Evolutionary conservation across 2,888 invertebrate species (phyloP).

Genomic region (Drosophila sordidula): DNA sequence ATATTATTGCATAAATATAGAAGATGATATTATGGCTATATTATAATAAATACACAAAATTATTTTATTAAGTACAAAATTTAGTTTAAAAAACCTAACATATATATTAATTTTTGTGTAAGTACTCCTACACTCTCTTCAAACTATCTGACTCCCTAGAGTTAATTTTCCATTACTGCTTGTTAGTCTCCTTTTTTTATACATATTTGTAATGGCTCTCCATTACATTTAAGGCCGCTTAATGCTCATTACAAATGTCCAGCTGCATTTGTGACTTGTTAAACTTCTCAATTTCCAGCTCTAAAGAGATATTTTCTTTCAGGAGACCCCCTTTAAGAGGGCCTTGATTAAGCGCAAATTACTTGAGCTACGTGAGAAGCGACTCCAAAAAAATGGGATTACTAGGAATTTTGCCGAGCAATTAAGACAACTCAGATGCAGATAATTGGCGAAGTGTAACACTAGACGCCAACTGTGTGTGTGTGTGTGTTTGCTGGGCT

Average conservation of each 20-base stretch:
- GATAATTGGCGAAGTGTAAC: constrained; percentile 60
- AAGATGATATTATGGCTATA: too few relatives aligned
- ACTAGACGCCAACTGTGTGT: constrained; percentile 33
- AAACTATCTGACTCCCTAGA: too few relatives aligned
- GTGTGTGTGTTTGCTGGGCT: constrained; percentile 17
- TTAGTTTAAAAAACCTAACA: too few relatives aligned
- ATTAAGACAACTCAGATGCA: constrained; percentile 53
- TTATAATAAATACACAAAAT: too few relatives aligned
- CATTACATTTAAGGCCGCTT: neutral
- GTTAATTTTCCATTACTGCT: neutral
- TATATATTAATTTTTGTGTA: too few relatives aligned
- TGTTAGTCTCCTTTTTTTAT: neutral
- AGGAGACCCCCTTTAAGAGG: constrained; percentile 17
- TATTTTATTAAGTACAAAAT: too few relatives aligned
- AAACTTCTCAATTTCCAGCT: constrained; percentile 39
- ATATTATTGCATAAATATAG: too few relatives aligned
- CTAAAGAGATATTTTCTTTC: constrained; percentile 5
- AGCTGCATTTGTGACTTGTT: constrained; percentile 8
- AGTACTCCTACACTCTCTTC: too few relatives aligned
- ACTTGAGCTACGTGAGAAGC: constrained; percentile 54
- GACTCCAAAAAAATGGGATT: constrained; percentile 26
- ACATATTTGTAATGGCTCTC: neutral
- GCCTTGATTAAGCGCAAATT: constrained; percentile 38
- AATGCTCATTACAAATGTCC: neutral
- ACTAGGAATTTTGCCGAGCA: constrained; percentile 53